phyloP scores from a whole-genome alignment of 2,888 invertebrate genomes.

The Ennomos quercinarius region DNA sequence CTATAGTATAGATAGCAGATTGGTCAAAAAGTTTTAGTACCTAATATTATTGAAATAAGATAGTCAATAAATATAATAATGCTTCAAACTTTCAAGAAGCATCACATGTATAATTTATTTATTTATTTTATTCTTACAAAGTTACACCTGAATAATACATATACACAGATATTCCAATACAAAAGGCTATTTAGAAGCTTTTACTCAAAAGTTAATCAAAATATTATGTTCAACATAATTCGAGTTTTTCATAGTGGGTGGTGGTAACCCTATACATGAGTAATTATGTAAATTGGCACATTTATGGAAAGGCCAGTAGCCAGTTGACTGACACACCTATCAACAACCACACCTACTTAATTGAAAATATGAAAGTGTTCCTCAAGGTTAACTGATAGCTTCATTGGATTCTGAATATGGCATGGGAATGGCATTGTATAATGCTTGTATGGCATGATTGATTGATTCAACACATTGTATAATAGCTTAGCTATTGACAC shows the following conservation, averaged over 20 bases:
- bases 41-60: too few species aligned
- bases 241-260: conserved; percentile 5
- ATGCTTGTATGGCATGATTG: conserved; percentile 11
- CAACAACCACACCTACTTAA: conserved; percentile 45
- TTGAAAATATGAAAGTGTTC: conserved; percentile 47
- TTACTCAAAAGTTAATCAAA: too few species aligned
- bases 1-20: too few species aligned
- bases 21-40: too few species aligned
- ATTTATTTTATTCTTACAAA: not conserved
- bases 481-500: conserved; percentile 13
- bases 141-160: not conserved
- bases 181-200: too few species aligned
- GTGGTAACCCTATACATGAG: conserved; percentile 33
- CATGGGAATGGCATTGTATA: conserved; percentile 28
- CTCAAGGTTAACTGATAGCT: conserved; percentile 44
- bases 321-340: conserved; percentile 41
- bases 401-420: conserved; percentile 30
- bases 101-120: too few species aligned
- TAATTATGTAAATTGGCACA: conserved; percentile 48
- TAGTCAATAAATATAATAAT: too few species aligned
- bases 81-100: too few species aligned
- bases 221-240: too few species aligned
- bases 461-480: conserved; percentile 17
- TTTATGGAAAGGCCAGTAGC: conserved; percentile 44
- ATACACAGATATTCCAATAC: too few species aligned